A percentile compares a stretch with the other conserved stretches of the same genome.
Conservation (phyloP, 2,113 vertebrate genomes). For the Microcebus jonahi region DNA sequence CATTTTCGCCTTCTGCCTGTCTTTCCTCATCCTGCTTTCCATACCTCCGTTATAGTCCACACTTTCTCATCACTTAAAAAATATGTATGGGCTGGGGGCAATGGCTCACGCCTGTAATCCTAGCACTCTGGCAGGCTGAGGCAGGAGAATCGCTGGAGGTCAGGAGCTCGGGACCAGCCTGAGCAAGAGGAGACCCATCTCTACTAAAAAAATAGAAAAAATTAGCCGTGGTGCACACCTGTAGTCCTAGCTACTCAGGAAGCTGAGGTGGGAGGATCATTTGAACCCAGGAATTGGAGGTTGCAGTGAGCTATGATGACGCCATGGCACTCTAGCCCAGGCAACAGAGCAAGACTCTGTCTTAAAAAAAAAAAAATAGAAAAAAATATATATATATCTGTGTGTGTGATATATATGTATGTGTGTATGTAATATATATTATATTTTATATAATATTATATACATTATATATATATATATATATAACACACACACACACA, state of each 20-base stretch:
- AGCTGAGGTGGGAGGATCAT: neutral
- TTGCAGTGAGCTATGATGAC: neutral
- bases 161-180: neutral
- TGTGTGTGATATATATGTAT: too few species aligned
- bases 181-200: neutral
- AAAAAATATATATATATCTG: too few species aligned
- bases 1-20: neutral
- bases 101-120: neutral
- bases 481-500: too few species aligned
- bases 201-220: neutral
- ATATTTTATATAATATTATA: too few species aligned
- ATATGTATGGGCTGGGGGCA: neutral
- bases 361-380: neutral
- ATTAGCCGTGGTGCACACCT: neutral
- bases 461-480: too few species aligned
- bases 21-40: neutral
- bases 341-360: neutral
- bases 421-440: too few species aligned
- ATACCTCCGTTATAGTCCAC: neutral
- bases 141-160: neutral
- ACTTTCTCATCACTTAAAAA: neutral
- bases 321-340: neutral
- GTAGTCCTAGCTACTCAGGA: neutral
- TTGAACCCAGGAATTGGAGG: neutral
- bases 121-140: neutral